Base-by-base conservation (phyloP, 2,797 vertebrate genomes). In the Erithacus rubecula region DNA sequence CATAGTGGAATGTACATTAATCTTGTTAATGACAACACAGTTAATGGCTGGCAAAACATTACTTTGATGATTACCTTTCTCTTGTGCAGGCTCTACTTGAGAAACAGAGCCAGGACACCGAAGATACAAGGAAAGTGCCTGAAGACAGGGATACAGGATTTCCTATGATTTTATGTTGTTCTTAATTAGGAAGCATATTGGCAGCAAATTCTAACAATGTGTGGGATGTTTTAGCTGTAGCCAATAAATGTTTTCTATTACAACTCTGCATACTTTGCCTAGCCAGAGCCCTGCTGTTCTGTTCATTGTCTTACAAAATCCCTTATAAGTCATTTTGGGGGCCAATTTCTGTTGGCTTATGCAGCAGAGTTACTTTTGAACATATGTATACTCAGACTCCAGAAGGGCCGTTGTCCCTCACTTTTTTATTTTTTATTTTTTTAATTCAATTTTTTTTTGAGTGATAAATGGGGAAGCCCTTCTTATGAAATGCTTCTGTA, bases 231-330 rank as follows among this genome's bases (percentile, higher is more conserved):
- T 98, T 98, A 96, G 93, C 94, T 96, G 97, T 96, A 98, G 99
- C 99, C 99, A 99, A 98, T 98, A 98, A 98, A 98, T 99, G 98
- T 99, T 99, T 99, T 98, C 98, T 98, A 98, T 98, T 99, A 98
- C 96, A 98, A 98, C 97, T 98, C 98, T 86, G 98, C 98, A 98
- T 98, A 98, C 97, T 98, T 96, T 97, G 98, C 98, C 97, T 98
- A 97, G 98, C 97, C 97, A 97, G 98, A 98, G 97, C 98, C 97
- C 98, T 97, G 98, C 98, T 98, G 98, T 98, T 99, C 98, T 98
- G 98, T 98, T 98, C 96, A 96, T 92, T 92, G 98, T 98, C 98
- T 98, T 98, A 98, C 97, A 98, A 98, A 98, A 98, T 98, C 97
- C 97, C 97, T 98, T 98, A 98, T 98, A 98, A 98, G 98, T 98